Conservation (phyloP, 2,888 invertebrate genomes). For the Thalpophila matura region DNA sequence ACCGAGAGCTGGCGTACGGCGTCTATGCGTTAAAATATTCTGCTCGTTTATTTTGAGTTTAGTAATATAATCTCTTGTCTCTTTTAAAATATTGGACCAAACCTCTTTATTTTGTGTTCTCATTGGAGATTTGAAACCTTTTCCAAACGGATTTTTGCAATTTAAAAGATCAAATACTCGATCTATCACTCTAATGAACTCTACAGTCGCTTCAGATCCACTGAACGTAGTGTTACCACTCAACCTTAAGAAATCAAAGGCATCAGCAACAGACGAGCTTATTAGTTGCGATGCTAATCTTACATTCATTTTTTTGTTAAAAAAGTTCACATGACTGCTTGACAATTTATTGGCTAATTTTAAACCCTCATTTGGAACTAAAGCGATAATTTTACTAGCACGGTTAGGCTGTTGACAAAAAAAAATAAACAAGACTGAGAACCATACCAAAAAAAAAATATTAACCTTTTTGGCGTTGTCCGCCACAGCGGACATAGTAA, state of each 20-base stretch:
- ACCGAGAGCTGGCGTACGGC: background rate
- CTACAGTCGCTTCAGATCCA: background rate
- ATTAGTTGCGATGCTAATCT: background rate
- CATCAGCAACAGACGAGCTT: background rate
- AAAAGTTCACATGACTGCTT: background rate
- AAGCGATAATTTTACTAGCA: slow-evolving; percentile 31
- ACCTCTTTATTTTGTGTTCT: background rate
- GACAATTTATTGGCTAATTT: background rate
- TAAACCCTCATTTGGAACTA: slow-evolving; percentile 27
- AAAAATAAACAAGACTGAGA: slow-evolving; percentile 33
- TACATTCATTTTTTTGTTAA: background rate
- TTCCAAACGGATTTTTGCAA: background rate
- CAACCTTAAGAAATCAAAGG: background rate
- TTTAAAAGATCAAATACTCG: background rate
- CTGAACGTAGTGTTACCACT: background rate
- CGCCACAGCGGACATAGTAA: slow-evolving; percentile 12
- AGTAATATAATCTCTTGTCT: background rate
- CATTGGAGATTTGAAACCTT: background rate
- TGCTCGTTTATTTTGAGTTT: background rate
- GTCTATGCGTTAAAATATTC: background rate
- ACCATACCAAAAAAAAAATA: no score
- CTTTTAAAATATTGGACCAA: background rate
- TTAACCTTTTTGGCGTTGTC: slow-evolving; percentile 2
- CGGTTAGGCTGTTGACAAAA: slow-evolving; percentile 28
- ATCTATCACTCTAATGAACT: background rate